A percentile compares a stretch with the other conserved stretches of the same genome.
These are phyloP conservation scores for Nanorana parkeri DNA, from an alignment of 2,113 vertebrate genomes.

Conservation along the genomic window DNA sequence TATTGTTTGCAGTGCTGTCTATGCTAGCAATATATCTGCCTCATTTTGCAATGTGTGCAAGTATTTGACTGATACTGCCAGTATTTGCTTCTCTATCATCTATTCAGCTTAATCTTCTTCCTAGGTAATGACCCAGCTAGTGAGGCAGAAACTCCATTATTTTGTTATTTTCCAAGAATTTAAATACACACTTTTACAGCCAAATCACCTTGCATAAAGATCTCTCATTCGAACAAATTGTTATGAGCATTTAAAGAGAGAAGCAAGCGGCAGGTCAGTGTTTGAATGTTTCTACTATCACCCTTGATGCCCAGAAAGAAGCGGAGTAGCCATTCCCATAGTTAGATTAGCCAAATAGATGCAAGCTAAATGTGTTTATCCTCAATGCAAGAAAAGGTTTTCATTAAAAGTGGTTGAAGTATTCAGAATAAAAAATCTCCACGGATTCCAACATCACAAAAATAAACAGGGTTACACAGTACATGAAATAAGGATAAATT, in stretches of 20 bases:
- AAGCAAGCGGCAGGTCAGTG: background rate
- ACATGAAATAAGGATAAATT: too few relatives aligned
- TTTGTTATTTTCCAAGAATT: slow-evolving; percentile 36
- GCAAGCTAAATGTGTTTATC: too few relatives aligned
- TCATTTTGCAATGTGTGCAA: slow-evolving; percentile 42
- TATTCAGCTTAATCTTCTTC: slow-evolving; percentile 37
- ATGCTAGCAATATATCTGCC: slow-evolving; percentile 8
- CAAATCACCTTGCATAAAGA: slow-evolving; percentile 31
- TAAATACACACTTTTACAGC: slow-evolving; percentile 36
- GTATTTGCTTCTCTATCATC: slow-evolving; percentile 35
- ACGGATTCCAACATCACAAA: too few relatives aligned
- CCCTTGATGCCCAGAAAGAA: background rate
- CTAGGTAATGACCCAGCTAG: slow-evolving; percentile 45
- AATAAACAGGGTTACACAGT: too few relatives aligned
- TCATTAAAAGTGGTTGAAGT: too few relatives aligned
- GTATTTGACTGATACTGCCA: slow-evolving; percentile 34
- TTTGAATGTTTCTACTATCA: background rate
- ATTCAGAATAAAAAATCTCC: too few relatives aligned
- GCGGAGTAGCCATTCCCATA: too few relatives aligned
- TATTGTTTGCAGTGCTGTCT: slow-evolving; percentile 18
- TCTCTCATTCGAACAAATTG: slow-evolving; percentile 7
- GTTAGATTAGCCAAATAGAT: too few relatives aligned
- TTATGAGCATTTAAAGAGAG: background rate
- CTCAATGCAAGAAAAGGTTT: too few relatives aligned
- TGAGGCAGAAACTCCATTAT: slow-evolving; percentile 43